Base-by-base conservation (phyloP, 2,888 invertebrate species). In the Arctia plantaginis region DNA sequence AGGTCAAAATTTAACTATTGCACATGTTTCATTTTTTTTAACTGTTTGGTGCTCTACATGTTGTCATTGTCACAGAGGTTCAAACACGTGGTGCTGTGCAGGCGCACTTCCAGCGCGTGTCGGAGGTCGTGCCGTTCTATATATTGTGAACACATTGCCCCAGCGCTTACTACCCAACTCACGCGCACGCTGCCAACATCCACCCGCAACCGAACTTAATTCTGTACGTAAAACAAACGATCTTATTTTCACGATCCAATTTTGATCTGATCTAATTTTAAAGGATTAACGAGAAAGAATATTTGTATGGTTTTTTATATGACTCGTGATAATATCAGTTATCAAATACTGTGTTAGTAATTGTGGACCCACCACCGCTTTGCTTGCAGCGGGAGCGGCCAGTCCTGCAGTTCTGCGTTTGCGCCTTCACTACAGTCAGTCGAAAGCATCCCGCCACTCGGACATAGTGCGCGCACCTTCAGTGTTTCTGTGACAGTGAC, bases 91-190 rank as follows among this genome's bases (percentile, higher is more conserved):
- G 85, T 86, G 73, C 59, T 65, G 70, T 77, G 77, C 78, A 73
- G 85, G 81, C 81, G 83, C 85, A 90, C 89, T 92, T 92, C 92
- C 93, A 92, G 91, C 86, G 79, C 87, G 88, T 87, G 86, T 83
- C 92, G 92, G 93, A 94, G 94, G 94, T 94, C 94, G 84, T 87
- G 84, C 88, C 94, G 94, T 91, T 93, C 95, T 95, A 95, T 95
- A 95, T 94, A 95, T 94, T 92, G 89, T 88, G 91, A 89, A 86
- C 89, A 87, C 90, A 86, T 89, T 87, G 90, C 88, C 85, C 89
- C 88, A 91, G 87, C 87, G 91, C 92, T 92, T 94, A 94, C 93
- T 90, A 92, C 92, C 90, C 90, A 87, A 88, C 87, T 87, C 90
- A 91, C 92, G 88, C 91, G 91, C 94, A 90, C 87, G 88, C 91